Percentiles rank a stretch among this genome's conserved stretches.
phyloP scores from a whole-genome alignment of 2,888 invertebrate genomes.

The Dascillus cervinus region DNA sequence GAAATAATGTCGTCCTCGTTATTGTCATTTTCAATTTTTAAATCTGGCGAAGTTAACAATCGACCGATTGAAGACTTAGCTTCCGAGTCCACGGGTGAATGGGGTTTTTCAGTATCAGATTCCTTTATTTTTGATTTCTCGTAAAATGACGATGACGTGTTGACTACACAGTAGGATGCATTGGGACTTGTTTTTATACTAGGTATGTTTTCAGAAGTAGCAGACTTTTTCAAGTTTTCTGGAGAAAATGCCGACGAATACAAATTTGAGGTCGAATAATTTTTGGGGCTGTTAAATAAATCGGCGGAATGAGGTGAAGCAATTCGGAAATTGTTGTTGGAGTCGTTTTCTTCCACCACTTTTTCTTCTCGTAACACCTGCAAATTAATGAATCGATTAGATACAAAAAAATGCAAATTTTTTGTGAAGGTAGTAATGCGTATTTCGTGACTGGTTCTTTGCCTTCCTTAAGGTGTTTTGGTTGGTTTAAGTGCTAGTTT shows the following conservation, averaged over 20 bases:
- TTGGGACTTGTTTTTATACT: not conserved
- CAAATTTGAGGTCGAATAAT: not conserved
- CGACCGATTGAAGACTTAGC: constrained; percentile 6
- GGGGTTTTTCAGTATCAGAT: constrained; percentile 1
- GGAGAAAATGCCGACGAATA: not conserved
- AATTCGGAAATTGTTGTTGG: constrained; percentile 30
- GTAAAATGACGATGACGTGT: not conserved
- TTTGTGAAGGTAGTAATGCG: too few species aligned
- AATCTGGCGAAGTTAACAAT: constrained; percentile 5
- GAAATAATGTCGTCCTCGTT: constrained; percentile 3
- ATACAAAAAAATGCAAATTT: too few species aligned
- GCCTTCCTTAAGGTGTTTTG: too few species aligned
- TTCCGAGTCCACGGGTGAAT: constrained; percentile 8
- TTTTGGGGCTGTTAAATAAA: not conserved
- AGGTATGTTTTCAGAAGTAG: not conserved
- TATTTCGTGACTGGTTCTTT: too few species aligned
- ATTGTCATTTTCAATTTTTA: constrained; percentile 5
- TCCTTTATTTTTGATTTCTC: not conserved
- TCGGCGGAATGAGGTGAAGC: not conserved
- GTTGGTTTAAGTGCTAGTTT: too few species aligned
- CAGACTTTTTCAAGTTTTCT: not conserved
- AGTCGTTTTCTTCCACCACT: constrained; percentile 24
- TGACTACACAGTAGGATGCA: too few species aligned
- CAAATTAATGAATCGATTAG: too few species aligned
- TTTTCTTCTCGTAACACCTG: constrained; percentile 1